phyloP scores from a whole-genome alignment of 2,888 invertebrate genomes.

The Drosophila aldrichi region DNA sequence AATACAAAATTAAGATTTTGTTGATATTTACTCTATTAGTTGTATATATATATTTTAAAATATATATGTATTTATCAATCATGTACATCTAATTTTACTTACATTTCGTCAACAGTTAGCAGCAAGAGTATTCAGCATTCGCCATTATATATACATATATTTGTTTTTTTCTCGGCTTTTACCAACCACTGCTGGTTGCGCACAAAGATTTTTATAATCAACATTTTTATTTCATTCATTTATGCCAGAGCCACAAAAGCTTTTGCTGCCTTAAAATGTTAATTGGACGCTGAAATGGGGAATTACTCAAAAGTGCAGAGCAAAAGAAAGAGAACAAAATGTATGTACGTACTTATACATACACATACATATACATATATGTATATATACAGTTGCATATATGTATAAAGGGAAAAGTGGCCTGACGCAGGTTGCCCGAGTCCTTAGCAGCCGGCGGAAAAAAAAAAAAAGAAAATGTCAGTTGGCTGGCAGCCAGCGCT shows the following conservation, averaged over 20 bases:
- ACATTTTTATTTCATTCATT: constrained; percentile 46
- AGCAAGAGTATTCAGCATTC: not conserved
- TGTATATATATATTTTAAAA: no score
- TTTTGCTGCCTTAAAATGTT: constrained; percentile 64
- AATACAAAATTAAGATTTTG: no score
- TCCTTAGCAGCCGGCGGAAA: constrained; percentile 1
- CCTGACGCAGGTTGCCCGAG: constrained; percentile 18
- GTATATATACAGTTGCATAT: constrained; percentile 21
- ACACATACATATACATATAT: no score
- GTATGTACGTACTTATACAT: constrained; percentile 5
- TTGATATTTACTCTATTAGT: no score
- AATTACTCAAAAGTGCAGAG: constrained; percentile 52
- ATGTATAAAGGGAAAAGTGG: constrained; percentile 17
- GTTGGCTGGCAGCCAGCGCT: constrained; percentile 40
- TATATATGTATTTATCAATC: no score
- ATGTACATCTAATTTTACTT: not conserved
- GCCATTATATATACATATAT: not conserved
- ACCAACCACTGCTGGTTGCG: constrained; percentile 18
- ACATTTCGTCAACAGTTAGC: not conserved
- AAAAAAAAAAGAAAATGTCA: constrained; percentile 49
- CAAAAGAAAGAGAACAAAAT: constrained; percentile 19
- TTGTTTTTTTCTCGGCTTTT: not conserved
- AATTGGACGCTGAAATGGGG: constrained; percentile 72
- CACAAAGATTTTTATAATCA: constrained; percentile 59
- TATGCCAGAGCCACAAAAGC: constrained; percentile 29